A percentile compares a stretch with the other conserved stretches of the same genome.
Conservation (phyloP, 2,113 vertebrate species). For the Telmatochromis bifrenatus region DNA sequence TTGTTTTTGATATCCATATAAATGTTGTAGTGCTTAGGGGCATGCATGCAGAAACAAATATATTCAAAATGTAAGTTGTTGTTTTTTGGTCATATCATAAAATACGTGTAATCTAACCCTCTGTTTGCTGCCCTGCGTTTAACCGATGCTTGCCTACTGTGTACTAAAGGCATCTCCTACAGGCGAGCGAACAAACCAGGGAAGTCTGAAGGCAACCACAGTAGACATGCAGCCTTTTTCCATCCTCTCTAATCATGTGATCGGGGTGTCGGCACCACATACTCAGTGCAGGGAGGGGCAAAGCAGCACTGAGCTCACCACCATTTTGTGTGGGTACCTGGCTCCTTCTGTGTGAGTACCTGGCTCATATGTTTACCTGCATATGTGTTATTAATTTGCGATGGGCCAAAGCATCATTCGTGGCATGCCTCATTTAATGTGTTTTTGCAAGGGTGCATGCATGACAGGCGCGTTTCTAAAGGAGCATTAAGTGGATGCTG, state of each 20-base stretch:
- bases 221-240: conserved; percentile 34
- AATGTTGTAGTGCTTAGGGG: not conserved
- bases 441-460: not conserved
- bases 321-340: conserved; percentile 75
- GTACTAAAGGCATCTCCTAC: conserved; percentile 15
- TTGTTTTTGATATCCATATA: not conserved
- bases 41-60: not conserved
- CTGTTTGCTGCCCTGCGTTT: not conserved
- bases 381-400: conserved; percentile 2
- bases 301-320: conserved; percentile 45
- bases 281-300: conserved; percentile 59
- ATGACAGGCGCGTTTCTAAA: not conserved
- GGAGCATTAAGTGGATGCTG: not conserved
- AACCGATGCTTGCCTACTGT: not conserved
- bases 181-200: conserved; percentile 12
- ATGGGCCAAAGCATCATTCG: not conserved
- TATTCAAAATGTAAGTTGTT: not conserved
- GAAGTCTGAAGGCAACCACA: conserved; percentile 39
- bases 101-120: not conserved
- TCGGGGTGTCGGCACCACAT: conserved; percentile 61
- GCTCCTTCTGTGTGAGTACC: conserved; percentile 63
- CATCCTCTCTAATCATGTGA: conserved; percentile 67
- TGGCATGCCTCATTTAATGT: not conserved
- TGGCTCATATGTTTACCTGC: conserved; percentile 69
- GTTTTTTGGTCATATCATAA: not conserved